These are phyloP conservation scores for Cyclura pinguis DNA, from an alignment of 2,797 vertebrate genomes.

Conservation along the genomic window DNA sequence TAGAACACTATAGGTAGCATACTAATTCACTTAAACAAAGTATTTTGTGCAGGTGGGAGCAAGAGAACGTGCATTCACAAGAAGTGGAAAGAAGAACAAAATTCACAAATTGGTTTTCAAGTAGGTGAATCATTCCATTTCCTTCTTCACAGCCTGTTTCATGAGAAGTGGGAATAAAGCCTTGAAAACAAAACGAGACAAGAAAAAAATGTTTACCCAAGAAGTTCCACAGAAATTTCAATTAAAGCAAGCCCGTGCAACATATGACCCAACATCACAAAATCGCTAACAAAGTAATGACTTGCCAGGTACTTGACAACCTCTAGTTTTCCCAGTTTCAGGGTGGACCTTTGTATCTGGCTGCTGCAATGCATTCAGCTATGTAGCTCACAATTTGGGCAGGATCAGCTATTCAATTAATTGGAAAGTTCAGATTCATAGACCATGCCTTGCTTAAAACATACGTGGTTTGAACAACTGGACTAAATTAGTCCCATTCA, in stretches of 20 bases:
- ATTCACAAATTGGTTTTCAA: constrained; percentile 15
- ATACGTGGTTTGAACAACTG: not conserved
- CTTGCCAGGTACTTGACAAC: not conserved
- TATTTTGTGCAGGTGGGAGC: not conserved
- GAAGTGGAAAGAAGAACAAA: not conserved
- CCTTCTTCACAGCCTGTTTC: not conserved
- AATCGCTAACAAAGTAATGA: not conserved
- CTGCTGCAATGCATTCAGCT: not conserved
- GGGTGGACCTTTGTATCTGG: not conserved
- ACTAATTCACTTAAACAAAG: constrained; percentile 41
- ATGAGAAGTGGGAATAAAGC: not conserved
- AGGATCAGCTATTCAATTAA: not conserved
- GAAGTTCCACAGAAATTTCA: not conserved
- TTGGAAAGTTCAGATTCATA: not conserved
- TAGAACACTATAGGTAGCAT: not conserved
- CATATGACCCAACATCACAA: not conserved
- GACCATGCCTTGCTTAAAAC: not conserved
- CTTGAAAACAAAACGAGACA: constrained; percentile 22
- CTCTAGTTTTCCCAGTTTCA: not conserved
- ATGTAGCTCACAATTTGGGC: not conserved
- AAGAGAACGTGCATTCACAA: constrained; percentile 8
- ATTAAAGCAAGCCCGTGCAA: not conserved
- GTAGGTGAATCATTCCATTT: not conserved
- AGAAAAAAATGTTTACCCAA: not conserved
- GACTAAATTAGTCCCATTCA: not conserved